These are phyloP conservation scores for Aethina tumida DNA, from an alignment of 1,140 invertebrate genomes.

Conservation along the genomic window DNA sequence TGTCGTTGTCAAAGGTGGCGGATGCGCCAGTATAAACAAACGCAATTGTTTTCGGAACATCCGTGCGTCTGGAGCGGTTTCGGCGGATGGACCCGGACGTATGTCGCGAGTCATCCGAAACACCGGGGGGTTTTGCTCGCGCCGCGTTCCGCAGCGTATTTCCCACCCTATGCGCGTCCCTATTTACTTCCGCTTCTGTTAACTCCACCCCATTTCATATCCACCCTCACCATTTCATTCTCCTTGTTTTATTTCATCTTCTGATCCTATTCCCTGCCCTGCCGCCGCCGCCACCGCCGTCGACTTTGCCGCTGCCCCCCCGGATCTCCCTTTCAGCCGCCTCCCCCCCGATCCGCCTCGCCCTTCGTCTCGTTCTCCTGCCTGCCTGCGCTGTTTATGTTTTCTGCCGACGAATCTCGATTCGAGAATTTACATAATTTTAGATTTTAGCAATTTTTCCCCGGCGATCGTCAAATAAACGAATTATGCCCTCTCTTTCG, in stretches of 20 bases:
- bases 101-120: too few relatives aligned
- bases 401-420: conserved; percentile 33
- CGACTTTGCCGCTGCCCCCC: too few relatives aligned
- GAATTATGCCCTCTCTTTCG: conserved; percentile 9
- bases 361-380: conserved; percentile 7
- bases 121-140: too few relatives aligned
- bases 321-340: too few relatives aligned
- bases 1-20: too few relatives aligned
- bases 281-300: conserved; percentile 11
- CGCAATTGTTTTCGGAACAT: too few relatives aligned
- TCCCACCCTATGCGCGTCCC: conserved; percentile 34
- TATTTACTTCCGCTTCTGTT: conserved; percentile 38
- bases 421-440: conserved; percentile 35
- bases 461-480: conserved; percentile 12
- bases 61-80: too few relatives aligned
- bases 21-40: too few relatives aligned
- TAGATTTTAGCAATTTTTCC: conserved; percentile 29
- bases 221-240: conserved; percentile 37
- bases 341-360: conserved; percentile 7
- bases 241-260: conserved; percentile 39
- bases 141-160: too few relatives aligned
- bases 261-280: conserved; percentile 30
- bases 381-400: conserved; percentile 28
- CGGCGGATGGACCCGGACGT: too few relatives aligned
- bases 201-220: conserved; percentile 40